These are phyloP conservation scores for Caenorhabditis sp. DNA, from an alignment of 2,888 invertebrate genomes.

Conservation along the genomic window DNA sequence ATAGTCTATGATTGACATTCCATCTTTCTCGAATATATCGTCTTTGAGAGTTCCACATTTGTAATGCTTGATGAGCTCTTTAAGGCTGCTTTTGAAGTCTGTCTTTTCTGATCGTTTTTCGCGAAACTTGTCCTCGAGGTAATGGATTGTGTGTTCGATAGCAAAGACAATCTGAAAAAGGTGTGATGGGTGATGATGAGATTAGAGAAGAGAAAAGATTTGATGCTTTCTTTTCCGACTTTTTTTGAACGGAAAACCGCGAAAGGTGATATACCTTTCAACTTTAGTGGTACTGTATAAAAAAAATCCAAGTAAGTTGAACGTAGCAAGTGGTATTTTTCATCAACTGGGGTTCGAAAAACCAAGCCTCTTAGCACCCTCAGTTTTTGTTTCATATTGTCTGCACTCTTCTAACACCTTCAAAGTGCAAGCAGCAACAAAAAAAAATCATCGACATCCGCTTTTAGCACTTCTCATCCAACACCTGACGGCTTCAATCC, in stretches of 20 bases:
- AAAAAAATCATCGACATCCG: slow-evolving; percentile 20
- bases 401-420: neutral
- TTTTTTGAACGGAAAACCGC: too few species aligned
- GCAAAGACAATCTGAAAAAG: slow-evolving; percentile 76
- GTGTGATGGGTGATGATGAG: neutral
- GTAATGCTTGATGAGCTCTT: slow-evolving; percentile 66
- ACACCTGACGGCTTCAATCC: slow-evolving; percentile 2
- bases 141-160: slow-evolving; percentile 77
- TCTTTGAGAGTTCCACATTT: slow-evolving; percentile 74
- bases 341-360: too few species aligned
- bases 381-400: too few species aligned
- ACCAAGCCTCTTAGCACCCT: too few species aligned
- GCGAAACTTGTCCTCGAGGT: slow-evolving; percentile 69
- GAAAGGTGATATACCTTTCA: too few species aligned
- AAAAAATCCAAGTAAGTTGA: too few species aligned
- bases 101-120: slow-evolving; percentile 34
- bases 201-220: too few species aligned
- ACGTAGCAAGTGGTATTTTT: too few species aligned
- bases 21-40: slow-evolving; percentile 66
- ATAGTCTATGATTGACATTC: slow-evolving; percentile 47
- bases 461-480: slow-evolving; percentile 33
- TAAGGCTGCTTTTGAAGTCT: slow-evolving; percentile 28
- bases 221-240: too few species aligned
- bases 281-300: too few species aligned
- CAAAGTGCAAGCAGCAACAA: neutral